These are phyloP conservation scores for Lonchura striata DNA, from an alignment of 2,113 vertebrate genomes.

Conservation along the genomic window DNA sequence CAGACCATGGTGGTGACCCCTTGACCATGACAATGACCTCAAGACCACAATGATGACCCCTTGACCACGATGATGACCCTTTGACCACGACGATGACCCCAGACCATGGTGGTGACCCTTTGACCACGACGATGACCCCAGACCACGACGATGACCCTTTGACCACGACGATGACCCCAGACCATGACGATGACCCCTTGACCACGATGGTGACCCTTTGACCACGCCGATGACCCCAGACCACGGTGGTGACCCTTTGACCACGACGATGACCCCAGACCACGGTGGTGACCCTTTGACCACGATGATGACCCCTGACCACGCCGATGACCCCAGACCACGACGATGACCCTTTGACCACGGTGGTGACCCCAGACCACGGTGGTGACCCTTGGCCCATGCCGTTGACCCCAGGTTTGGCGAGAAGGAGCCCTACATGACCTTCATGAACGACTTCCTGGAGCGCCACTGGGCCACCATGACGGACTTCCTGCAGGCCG, in stretches of 20 bases:
- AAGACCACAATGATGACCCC: too few relatives aligned
- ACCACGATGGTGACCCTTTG: too few relatives aligned
- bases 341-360: background rate
- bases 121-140: too few relatives aligned
- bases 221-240: background rate
- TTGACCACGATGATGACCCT: too few relatives aligned
- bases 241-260: background rate
- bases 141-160: too few relatives aligned
- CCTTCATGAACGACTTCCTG: constrained; percentile 94
- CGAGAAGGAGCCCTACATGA: constrained; percentile 96
- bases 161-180: too few relatives aligned
- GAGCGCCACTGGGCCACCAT: constrained; percentile 84
- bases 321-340: background rate
- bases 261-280: fast-evolving
- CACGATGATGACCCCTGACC: too few relatives aligned
- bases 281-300: background rate
- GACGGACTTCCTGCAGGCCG: constrained; percentile 79
- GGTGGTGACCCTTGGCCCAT: fast-evolving
- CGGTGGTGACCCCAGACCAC: background rate
- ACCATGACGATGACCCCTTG: background rate
- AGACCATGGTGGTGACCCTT: too few relatives aligned
- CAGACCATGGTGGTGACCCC: too few relatives aligned
- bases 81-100: too few relatives aligned
- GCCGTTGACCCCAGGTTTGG: constrained; percentile 79
- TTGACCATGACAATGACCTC: too few relatives aligned